A percentile compares a stretch with the other conserved stretches of the same genome.
Evolutionary conservation across 2,888 invertebrate species (phyloP).

Genomic region (Exephanes ischioxanthus): DNA sequence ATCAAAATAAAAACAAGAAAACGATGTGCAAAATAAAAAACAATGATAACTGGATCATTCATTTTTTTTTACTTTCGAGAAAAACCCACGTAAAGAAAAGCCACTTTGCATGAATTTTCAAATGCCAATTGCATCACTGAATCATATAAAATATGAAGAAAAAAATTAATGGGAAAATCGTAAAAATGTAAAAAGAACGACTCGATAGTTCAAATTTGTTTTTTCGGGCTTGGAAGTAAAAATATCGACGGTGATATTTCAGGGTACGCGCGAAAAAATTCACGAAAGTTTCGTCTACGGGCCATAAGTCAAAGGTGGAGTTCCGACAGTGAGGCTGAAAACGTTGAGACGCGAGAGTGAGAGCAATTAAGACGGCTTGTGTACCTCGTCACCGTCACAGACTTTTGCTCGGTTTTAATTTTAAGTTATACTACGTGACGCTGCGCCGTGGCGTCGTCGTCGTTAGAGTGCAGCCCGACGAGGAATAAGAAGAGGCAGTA

Average conservation of each 20-base stretch:
- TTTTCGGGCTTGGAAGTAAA: neutral
- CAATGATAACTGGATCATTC: neutral
- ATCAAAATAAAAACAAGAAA: neutral
- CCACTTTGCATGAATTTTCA: slow-evolving; percentile 12
- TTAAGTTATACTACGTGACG: slow-evolving; percentile 70
- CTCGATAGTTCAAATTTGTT: too few relatives aligned
- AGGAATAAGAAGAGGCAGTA: slow-evolving; percentile 47
- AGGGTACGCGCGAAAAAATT: neutral
- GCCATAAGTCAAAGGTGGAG: slow-evolving; percentile 55
- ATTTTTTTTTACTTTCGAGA: neutral
- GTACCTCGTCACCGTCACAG: slow-evolving; percentile 73
- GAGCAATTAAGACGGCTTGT: slow-evolving; percentile 67
- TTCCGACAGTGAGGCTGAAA: slow-evolving; percentile 53
- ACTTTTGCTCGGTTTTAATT: slow-evolving; percentile 72
- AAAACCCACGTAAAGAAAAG: slow-evolving; percentile 13
- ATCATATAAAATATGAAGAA: too few relatives aligned
- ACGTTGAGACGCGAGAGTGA: slow-evolving; percentile 61
- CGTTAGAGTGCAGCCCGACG: slow-evolving; percentile 60
- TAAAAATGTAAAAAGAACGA: too few relatives aligned
- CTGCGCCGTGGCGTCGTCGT: slow-evolving; percentile 45
- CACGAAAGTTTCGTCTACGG: slow-evolving; percentile 55
- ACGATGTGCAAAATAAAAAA: neutral
- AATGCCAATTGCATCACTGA: too few relatives aligned
- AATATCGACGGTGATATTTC: neutral
- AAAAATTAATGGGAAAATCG: too few relatives aligned